A percentile compares a stretch with the other conserved stretches of the same genome.
phyloP scores from a whole-genome alignment of 2,113 vertebrate genomes.

The Cheirogaleus medius region DNA sequence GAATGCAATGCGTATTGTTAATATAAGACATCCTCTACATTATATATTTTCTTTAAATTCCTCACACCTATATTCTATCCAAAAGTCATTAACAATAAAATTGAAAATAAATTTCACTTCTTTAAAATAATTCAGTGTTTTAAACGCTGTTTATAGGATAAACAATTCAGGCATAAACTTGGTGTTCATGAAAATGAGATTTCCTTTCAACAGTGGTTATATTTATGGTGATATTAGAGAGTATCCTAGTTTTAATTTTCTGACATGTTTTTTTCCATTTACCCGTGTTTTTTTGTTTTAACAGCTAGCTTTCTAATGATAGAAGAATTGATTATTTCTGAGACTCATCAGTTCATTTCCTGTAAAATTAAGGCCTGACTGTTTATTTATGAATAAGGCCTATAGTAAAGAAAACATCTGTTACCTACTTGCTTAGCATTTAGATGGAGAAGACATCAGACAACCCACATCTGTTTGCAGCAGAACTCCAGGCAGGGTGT shows the following conservation, averaged over 20 bases:
- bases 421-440: not conserved
- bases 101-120: not conserved
- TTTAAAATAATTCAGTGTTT: not conserved
- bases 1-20: not conserved
- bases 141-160: not conserved
- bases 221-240: not conserved
- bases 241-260: not conserved
- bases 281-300: slow-evolving; percentile 20
- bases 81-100: slow-evolving; percentile 8
- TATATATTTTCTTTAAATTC: not conserved
- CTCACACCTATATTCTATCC: not conserved
- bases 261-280: not conserved
- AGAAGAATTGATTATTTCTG: slow-evolving; percentile 41
- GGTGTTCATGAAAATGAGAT: not conserved
- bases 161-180: not conserved
- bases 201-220: not conserved
- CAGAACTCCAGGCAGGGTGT: not conserved
- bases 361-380: not conserved
- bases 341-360: not conserved
- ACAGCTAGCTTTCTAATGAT: slow-evolving; percentile 45
- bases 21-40: not conserved
- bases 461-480: not conserved
- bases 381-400: slow-evolving; percentile 39
- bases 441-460: not conserved
- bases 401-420: not conserved